Evolutionary conservation across 2,888 invertebrate species (phyloP), one percentile per base, ranked within the genome.

Genomic region (Stramonita haemastoma): DNA sequence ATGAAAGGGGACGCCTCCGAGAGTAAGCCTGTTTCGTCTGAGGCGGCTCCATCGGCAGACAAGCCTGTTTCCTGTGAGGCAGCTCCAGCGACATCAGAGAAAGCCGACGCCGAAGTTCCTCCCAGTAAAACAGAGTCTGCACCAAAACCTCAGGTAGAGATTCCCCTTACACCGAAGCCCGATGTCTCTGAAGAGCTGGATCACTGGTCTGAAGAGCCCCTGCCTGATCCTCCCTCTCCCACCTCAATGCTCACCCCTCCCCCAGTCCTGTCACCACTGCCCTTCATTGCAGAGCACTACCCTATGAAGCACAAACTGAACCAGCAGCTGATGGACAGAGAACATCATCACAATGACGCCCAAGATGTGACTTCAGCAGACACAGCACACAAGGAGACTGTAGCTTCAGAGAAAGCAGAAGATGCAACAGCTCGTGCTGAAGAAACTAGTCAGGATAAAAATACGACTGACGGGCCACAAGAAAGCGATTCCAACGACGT

Each of bases 181-280:
- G 60, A 57, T 19, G 32, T 60, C 22, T 17, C 29, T 17, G 86
- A 34, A n/a, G 66, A 86, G 4, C 29, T 86, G 19, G 60, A 57
- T 22, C 86, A 29, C 19, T 34, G 22, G 22, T 34, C 60, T 32
- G 86, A 86, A 8, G 86, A 66, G 57, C 32, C 60, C 34, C 60
- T 86, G 29, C 86, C 60, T 34, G 86, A 57, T 34, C 60, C 86
- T 13, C 86, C 86, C 13, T 86, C 66, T 22, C 86, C 86, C 26
- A n/a, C 60, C 15, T 17, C 57, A 32, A 17, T 57, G 29, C 84
- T 56, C 57, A 46, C 57, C 0, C 86, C 57, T 5, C 86, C 86
- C 66, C 66, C 86, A 5, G 57, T 57, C 84, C 84, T 84, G 57
- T 32, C 86, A 19, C 86, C 86, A 57, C 13, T 34, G 29, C 86